Evolutionary conservation across 2,113 vertebrate genomes (phyloP).

Genomic region (Stegastes partitus): DNA sequence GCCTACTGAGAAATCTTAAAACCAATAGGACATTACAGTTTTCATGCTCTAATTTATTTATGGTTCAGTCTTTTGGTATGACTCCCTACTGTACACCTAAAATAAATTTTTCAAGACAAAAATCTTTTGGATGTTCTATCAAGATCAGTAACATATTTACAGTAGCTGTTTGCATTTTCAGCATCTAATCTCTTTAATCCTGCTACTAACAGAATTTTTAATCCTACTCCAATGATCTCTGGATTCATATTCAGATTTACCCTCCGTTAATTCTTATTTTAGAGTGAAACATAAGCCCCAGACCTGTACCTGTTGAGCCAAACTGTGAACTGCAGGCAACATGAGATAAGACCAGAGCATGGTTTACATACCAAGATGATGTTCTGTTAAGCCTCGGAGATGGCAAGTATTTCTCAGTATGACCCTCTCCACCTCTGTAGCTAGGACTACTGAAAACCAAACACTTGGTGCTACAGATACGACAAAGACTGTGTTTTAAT

Average conservation of each 20-base stretch:
- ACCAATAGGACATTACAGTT: background rate
- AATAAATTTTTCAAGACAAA: background rate
- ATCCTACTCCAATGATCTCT: background rate
- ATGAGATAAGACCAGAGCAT: slow-evolving; percentile 18
- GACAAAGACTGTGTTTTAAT: background rate
- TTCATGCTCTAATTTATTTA: background rate
- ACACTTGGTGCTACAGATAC: background rate
- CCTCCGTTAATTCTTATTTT: slow-evolving; percentile 26
- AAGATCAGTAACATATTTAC: background rate
- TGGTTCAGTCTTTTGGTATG: background rate
- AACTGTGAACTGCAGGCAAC: slow-evolving; percentile 38
- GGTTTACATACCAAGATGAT: slow-evolving; percentile 56
- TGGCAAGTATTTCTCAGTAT: slow-evolving; percentile 49
- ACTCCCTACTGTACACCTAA: background rate
- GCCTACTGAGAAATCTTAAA: slow-evolving; percentile 5
- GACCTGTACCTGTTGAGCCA: slow-evolving; percentile 39
- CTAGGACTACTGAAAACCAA: background rate
- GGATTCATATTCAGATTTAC: slow-evolving; percentile 20
- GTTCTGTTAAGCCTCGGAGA: slow-evolving; percentile 58
- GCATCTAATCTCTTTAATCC: background rate
- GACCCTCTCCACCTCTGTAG: slow-evolving; percentile 6
- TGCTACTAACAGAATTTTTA: background rate
- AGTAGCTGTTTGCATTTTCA: background rate
- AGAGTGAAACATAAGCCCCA: background rate
- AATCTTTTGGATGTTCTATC: background rate